These are phyloP conservation scores for Leptobrachium ailaonicum DNA, from an alignment of 2,113 vertebrate species.

Conservation along the genomic window DNA sequence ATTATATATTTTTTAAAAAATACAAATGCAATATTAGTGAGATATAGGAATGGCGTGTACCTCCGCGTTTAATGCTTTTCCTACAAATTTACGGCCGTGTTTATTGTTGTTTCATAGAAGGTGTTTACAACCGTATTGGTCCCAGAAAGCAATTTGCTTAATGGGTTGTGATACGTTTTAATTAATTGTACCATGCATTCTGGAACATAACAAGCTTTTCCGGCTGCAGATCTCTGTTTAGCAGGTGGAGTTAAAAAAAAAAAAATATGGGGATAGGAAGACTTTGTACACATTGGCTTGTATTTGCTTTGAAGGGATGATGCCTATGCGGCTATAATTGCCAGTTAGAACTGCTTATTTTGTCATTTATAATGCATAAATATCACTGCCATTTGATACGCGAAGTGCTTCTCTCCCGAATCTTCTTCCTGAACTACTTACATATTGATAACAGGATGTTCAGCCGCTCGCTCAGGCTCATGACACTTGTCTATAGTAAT, in stretches of 20 bases:
- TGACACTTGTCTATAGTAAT: neutral
- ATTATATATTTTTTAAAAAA: neutral
- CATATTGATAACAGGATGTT: neutral
- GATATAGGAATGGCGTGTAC: conserved; percentile 7
- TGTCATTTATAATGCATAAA: neutral
- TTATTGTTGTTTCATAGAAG: conserved; percentile 10
- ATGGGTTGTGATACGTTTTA: conserved; percentile 18
- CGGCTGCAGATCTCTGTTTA: neutral
- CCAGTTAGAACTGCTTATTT: neutral
- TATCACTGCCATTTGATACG: neutral
- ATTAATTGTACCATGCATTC: conserved; percentile 12
- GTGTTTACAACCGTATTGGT: conserved; percentile 7
- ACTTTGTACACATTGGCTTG: neutral
- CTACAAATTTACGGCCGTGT: conserved; percentile 19
- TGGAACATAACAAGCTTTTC: conserved; percentile 11
- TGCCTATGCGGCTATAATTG: neutral
- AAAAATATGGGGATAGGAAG: neutral
- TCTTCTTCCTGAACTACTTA: neutral
- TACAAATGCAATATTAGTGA: conserved; percentile 10
- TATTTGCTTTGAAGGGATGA: neutral
- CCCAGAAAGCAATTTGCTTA: conserved; percentile 14
- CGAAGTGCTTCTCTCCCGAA: neutral
- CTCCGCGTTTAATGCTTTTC: conserved; percentile 14
- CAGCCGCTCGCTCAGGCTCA: neutral
- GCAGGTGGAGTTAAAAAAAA: neutral